Conservation (phyloP, 2,888 invertebrate species). For the Scaptomyza tumidula region DNA sequence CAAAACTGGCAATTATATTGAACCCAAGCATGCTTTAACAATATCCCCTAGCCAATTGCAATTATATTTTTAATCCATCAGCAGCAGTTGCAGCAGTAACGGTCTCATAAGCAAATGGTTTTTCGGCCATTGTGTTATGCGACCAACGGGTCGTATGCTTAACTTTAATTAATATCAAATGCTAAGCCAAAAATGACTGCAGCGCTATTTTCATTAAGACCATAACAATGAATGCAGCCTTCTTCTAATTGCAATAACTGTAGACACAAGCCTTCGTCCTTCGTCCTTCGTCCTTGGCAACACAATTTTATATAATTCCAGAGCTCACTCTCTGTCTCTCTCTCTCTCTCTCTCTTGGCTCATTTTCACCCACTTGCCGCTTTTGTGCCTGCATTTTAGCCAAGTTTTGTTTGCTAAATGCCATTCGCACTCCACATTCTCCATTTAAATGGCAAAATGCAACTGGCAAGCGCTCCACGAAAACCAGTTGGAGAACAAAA, state of each 20-base stretch:
- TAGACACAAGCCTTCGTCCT: constrained; percentile 36
- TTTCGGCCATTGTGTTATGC: constrained; percentile 13
- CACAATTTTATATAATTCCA: constrained; percentile 46
- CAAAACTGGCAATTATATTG: constrained; percentile 30
- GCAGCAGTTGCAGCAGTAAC: constrained; percentile 34
- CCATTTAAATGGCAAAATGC: constrained; percentile 74
- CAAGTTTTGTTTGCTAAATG: constrained; percentile 74
- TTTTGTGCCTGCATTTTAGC: constrained; percentile 53
- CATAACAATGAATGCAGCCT: constrained; percentile 68
- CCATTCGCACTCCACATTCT: constrained; percentile 63
- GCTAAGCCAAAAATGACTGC: constrained; percentile 65
- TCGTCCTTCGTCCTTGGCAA: constrained; percentile 20
- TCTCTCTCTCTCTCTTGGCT: constrained; percentile 32
- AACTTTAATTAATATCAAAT: constrained; percentile 76
- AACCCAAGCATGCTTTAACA: constrained; percentile 22
- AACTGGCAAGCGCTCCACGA: constrained; percentile 23
- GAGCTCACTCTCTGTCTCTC: constrained; percentile 8
- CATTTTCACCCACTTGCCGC: constrained; percentile 69
- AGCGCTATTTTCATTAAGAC: constrained; percentile 67
- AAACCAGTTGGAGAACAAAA: constrained; percentile 19
- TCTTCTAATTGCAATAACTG: constrained; percentile 69
- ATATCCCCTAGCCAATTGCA: constrained; percentile 17
- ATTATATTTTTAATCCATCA: constrained; percentile 75
- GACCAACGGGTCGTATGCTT: constrained; percentile 55
- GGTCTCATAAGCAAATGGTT: constrained; percentile 55